Evolutionary conservation across 2,888 invertebrate genomes (phyloP).

Genomic region (Plagodis pulveraria): DNA sequence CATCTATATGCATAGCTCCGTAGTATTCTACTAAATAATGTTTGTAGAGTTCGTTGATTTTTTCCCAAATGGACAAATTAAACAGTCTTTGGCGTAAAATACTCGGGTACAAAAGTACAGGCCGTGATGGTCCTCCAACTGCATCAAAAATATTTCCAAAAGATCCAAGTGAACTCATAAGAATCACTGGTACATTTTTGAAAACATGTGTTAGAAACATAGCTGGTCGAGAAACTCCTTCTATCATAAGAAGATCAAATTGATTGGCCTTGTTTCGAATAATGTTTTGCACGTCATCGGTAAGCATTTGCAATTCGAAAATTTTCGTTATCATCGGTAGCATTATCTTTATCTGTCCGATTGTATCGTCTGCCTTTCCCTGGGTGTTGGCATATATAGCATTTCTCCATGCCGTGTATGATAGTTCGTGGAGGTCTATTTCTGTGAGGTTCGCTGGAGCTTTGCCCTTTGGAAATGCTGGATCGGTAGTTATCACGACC

Average conservation of each 20-base stretch:
- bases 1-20: not conserved
- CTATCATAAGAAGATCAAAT: conserved; percentile 14
- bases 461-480: conserved; percentile 52
- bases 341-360: conserved; percentile 2
- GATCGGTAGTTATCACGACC: conserved; percentile 65
- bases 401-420: conserved; percentile 35
- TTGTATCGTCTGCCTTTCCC: not conserved
- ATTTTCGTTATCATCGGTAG: conserved; percentile 1
- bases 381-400: not conserved
- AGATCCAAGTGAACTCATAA: not conserved
- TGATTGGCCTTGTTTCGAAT: conserved; percentile 10
- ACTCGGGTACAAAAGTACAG: not conserved
- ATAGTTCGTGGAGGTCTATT: conserved; percentile 59
- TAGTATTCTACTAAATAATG: not conserved
- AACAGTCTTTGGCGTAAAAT: not conserved
- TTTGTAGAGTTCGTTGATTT: not conserved
- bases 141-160: not conserved
- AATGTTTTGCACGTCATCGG: conserved; percentile 13
- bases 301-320: conserved; percentile 16
- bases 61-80: not conserved
- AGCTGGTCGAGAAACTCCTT: conserved; percentile 3
- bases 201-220: conserved; percentile 2
- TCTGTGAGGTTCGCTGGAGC: conserved; percentile 63
- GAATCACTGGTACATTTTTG: conserved; percentile 1
- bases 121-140: not conserved